These are phyloP conservation scores for Pachyrhynchus sulphureomaculatus DNA, from an alignment of 1,140 invertebrate genomes.

Conservation along the genomic window DNA sequence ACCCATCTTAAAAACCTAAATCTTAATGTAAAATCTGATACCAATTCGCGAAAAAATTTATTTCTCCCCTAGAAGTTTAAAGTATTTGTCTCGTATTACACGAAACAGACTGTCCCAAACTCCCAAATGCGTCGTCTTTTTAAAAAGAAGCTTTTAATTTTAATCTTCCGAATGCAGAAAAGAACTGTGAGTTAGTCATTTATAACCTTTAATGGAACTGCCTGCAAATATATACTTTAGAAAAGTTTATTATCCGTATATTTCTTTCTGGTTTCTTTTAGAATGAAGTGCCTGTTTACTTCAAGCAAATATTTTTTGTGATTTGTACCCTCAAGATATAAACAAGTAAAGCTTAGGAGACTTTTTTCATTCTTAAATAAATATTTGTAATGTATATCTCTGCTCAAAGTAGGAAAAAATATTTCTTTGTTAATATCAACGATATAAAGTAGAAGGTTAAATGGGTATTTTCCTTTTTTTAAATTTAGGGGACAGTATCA, in stretches of 20 bases:
- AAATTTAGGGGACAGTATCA: too few relatives aligned
- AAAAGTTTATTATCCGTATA: constrained; percentile 22
- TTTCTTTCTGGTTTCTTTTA: constrained; percentile 22
- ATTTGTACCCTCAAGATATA: too few relatives aligned
- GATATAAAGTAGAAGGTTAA: too few relatives aligned
- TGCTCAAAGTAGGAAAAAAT: too few relatives aligned
- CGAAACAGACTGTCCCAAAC: constrained; percentile 25
- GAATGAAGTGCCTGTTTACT: constrained; percentile 19
- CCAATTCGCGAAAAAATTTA: constrained; percentile 10
- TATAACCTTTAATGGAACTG: constrained; percentile 39
- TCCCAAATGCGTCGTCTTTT: constrained; percentile 25
- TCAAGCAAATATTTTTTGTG: constrained; percentile 19
- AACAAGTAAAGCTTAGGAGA: too few relatives aligned
- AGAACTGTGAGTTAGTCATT: constrained; percentile 37
- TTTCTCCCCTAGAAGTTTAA: constrained; percentile 7
- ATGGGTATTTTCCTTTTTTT: too few relatives aligned
- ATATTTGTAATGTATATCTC: too few relatives aligned
- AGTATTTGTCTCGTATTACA: constrained; percentile 29
- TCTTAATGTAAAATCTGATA: constrained; percentile 26
- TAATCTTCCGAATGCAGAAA: constrained; percentile 33
- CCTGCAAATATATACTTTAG: constrained; percentile 8
- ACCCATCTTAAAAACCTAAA: constrained; percentile 14
- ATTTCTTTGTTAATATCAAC: too few relatives aligned
- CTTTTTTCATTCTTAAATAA: too few relatives aligned
- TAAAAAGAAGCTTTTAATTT: constrained; percentile 34